These are phyloP conservation scores for Holocentrus rufus DNA, from an alignment of 2,797 vertebrate genomes.

Conservation along the genomic window DNA sequence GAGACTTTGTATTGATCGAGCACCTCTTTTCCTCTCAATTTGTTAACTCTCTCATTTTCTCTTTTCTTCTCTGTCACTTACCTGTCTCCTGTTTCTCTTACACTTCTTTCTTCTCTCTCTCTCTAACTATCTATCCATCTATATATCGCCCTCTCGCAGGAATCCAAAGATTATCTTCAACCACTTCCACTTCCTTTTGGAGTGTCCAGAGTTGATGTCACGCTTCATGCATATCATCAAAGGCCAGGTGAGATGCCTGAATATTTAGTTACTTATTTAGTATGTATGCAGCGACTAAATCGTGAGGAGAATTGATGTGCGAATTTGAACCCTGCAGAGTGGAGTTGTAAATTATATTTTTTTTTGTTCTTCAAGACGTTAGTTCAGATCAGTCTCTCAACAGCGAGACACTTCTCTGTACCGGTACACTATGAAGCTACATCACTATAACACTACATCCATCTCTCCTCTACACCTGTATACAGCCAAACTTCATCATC, in stretches of 20 bases:
- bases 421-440: too few relatives aligned
- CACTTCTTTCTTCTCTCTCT: background rate
- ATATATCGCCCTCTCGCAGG: slow-evolving; percentile 70
- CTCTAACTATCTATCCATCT: background rate
- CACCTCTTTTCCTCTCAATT: slow-evolving; percentile 50
- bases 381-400: too few relatives aligned
- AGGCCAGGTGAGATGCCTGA: slow-evolving; percentile 86
- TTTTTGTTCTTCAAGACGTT: too few relatives aligned
- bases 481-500: too few relatives aligned
- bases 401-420: too few relatives aligned
- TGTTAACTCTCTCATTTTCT: slow-evolving; percentile 27
- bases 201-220: slow-evolving; percentile 99
- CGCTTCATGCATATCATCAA: slow-evolving; percentile 99
- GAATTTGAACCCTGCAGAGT: too few relatives aligned
- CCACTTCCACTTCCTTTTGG: slow-evolving; percentile 98
- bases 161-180: slow-evolving; percentile 99
- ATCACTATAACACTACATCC: too few relatives aligned
- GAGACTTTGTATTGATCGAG: slow-evolving; percentile 35
- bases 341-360: too few relatives aligned
- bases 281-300: background rate
- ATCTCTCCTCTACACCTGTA: too few relatives aligned
- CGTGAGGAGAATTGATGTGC: too few relatives aligned
- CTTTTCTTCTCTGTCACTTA: slow-evolving; percentile 5
- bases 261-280: background rate
- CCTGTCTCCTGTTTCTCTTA: background rate